phyloP scores from a whole-genome alignment of 2,113 vertebrate species.

The Lipophrys pholis region DNA sequence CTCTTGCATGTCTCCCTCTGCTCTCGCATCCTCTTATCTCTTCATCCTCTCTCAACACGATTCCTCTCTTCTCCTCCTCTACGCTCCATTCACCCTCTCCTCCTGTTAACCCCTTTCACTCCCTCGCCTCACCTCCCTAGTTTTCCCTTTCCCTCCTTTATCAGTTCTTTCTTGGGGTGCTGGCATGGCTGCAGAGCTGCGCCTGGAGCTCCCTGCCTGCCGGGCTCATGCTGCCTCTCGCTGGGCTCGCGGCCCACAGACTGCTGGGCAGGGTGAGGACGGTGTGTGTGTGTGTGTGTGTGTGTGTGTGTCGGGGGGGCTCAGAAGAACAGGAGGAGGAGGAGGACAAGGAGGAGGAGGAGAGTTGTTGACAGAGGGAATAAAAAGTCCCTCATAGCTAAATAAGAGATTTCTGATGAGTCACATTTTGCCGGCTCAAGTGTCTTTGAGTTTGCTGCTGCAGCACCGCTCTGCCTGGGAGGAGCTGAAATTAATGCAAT shows the following conservation, averaged over 20 bases:
- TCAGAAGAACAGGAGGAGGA: slow-evolving; percentile 26
- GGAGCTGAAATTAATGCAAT: not conserved
- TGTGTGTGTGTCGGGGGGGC: slow-evolving; percentile 20
- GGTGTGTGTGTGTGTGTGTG: slow-evolving; percentile 46
- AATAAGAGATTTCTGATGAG: slow-evolving; percentile 69
- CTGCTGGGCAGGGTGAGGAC: slow-evolving; percentile 53
- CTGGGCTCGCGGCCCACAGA: slow-evolving; percentile 64
- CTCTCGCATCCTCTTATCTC: slow-evolving; percentile 72
- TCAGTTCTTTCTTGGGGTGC: slow-evolving; percentile 49
- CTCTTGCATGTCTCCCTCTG: slow-evolving; percentile 60
- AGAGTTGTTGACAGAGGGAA: slow-evolving; percentile 39
- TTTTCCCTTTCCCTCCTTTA: slow-evolving; percentile 32
- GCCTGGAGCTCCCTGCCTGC: slow-evolving; percentile 60
- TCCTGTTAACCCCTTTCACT: slow-evolving; percentile 7
- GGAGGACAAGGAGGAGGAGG: slow-evolving; percentile 31
- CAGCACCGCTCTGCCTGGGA: not conserved
- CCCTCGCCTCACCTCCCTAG: not conserved
- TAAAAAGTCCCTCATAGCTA: slow-evolving; percentile 26
- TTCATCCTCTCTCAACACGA: slow-evolving; percentile 55
- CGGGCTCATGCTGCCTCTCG: slow-evolving; percentile 67
- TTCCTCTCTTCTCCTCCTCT: slow-evolving; percentile 37
- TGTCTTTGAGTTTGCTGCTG: slow-evolving; percentile 28
- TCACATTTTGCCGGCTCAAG: slow-evolving; percentile 58
- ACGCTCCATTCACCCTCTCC: slow-evolving; percentile 28
- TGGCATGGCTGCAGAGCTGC: slow-evolving; percentile 53